These are phyloP conservation scores for Capreolus pygargus DNA, from an alignment of 2,113 vertebrate genomes.

Conservation along the genomic window DNA sequence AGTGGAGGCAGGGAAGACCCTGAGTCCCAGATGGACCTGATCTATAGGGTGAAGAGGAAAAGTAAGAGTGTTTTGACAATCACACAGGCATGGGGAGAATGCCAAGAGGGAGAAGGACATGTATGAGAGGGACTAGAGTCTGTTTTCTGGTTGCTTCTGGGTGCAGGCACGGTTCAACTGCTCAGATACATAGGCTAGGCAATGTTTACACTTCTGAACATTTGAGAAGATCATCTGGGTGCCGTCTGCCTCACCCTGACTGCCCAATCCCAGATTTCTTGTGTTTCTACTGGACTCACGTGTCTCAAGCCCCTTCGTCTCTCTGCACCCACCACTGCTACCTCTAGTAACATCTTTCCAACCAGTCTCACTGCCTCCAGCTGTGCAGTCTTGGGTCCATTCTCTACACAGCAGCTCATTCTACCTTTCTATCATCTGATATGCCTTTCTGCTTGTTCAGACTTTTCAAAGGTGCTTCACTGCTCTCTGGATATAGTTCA, in stretches of 20 bases:
- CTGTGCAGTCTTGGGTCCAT: not conserved
- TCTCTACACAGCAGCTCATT: not conserved
- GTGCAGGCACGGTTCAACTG: not conserved
- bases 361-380: not conserved
- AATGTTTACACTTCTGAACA: not conserved
- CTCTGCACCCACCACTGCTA: not conserved
- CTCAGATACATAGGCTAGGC: rapidly evolving
- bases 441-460: not conserved
- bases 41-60: not conserved
- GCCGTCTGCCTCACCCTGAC: not conserved
- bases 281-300: not conserved
- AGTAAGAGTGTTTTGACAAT: not conserved
- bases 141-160: not conserved
- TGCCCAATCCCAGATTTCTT: not conserved
- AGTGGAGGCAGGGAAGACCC: not conserved
- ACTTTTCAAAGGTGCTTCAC: not conserved
- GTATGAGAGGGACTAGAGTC: not conserved
- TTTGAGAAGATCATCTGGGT: not conserved
- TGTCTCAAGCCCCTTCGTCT: not conserved
- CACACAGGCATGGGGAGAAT: not conserved
- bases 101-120: not conserved
- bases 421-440: not conserved
- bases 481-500: not conserved
- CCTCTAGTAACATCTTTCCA: not conserved
- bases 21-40: not conserved